Percentiles rank a stretch among this genome's conserved stretches.
Conservation (phyloP, 2,888 invertebrate species). For the Sicus ferrugineus region DNA sequence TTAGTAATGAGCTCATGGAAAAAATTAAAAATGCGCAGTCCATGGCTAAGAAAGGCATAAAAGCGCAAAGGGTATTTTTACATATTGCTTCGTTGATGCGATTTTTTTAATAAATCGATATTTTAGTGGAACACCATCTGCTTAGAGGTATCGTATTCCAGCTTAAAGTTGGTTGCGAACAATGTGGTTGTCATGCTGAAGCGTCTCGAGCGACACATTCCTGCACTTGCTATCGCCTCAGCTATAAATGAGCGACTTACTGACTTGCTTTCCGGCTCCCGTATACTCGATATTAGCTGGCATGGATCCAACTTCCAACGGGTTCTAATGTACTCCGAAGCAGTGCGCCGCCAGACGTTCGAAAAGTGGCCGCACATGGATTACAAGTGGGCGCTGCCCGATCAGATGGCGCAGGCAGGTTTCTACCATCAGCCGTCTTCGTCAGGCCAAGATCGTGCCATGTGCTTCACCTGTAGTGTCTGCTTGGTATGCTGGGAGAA, state of each 20-base stretch:
- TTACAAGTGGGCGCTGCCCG: constrained; percentile 95
- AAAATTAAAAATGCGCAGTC: constrained; percentile 77
- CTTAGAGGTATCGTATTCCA: constrained; percentile 79
- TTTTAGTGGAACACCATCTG: constrained; percentile 92
- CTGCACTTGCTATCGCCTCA: constrained; percentile 87
- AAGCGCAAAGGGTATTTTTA: constrained; percentile 81
- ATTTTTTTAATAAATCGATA: constrained; percentile 34
- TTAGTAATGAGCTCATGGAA: constrained; percentile 78
- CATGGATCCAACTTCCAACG: constrained; percentile 62
- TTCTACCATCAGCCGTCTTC: constrained; percentile 94
- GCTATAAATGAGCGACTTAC: constrained; percentile 87
- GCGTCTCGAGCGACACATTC: constrained; percentile 81
- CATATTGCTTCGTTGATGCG: not conserved
- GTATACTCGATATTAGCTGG: constrained; percentile 61
- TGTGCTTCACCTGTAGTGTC: constrained; percentile 95
- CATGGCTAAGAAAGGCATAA: constrained; percentile 82
- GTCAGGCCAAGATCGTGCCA: constrained; percentile 90
- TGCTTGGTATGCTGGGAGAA: constrained; percentile 97
- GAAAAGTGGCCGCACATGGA: constrained; percentile 96
- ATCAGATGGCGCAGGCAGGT: constrained; percentile 96
- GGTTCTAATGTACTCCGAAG: constrained; percentile 88
- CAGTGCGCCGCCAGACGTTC: constrained; percentile 88
- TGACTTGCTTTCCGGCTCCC: constrained; percentile 71
- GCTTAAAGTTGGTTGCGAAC: constrained; percentile 80
- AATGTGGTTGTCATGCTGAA: constrained; percentile 84